Evolutionary conservation across 2,797 vertebrate species (phyloP), one percentile per base, ranked within the genome.

Genomic region (Apogon hyalosoma): DNA sequence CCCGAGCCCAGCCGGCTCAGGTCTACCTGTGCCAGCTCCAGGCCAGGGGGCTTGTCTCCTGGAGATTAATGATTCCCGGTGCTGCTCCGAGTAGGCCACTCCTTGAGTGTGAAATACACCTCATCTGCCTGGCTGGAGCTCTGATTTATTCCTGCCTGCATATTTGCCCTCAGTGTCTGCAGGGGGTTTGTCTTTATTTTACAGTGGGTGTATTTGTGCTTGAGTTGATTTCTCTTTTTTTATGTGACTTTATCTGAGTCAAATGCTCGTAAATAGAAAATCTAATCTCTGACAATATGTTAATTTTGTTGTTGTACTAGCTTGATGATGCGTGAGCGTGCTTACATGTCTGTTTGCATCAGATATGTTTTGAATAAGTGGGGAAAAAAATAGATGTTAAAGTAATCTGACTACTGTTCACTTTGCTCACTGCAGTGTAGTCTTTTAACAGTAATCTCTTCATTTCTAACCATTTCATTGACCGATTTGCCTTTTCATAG

Each of bases 71-170:
- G 89, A 85, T 66, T 73, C 75, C 61, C 10, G 67, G 57, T 64
- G 74, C 77, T 54, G 83, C 14, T 42, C 69, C 49, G 85, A 79
- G 69, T 71, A 59, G 84, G 80, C 84, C 87, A 80, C 88, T 90
- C 71, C 83, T 90, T 90, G 82, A 90, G 87, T 90, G 91, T 93
- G 92, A 94, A 92, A 92, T 92, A 92, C 87, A 77, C 81, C 88
- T 90, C 82, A 77, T 80, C 82, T 85, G 92, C 87, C 84, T 90
- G 92, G 82, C 87, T 90, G 90, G 82, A 90, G 82, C 79, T 47
- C 88, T 92, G 92, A 94, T 93, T 92, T 92, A 93, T 93, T 87
- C 84, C 86, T 63, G 73, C 75, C 75, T 74, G 85, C 82, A 59
- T 63, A 73, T 79, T 68, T 73, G 73, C 80, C 80, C 69, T 88